Conservation (phyloP, 2,888 invertebrate species). For the Ochropleura leucogaster region DNA sequence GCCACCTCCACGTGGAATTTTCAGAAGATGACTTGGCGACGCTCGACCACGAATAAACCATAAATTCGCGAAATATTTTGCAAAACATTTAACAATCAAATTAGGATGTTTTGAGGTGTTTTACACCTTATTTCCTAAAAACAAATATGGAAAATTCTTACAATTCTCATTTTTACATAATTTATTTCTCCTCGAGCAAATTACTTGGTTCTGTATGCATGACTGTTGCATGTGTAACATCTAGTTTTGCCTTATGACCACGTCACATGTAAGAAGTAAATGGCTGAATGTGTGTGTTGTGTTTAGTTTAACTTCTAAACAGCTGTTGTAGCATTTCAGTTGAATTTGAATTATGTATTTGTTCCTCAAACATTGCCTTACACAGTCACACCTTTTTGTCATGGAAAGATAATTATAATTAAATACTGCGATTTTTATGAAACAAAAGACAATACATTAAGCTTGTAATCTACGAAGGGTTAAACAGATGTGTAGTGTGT, state of each 20-base stretch:
- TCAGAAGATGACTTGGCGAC: too few relatives aligned
- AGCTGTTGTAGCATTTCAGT: not conserved
- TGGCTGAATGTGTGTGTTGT: not conserved
- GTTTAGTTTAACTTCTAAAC: not conserved
- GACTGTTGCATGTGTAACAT: slow-evolving; percentile 22
- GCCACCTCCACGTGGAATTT: too few relatives aligned
- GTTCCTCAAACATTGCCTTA: not conserved
- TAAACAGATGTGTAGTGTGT: too few relatives aligned
- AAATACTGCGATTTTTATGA: too few relatives aligned
- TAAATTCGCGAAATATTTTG: too few relatives aligned
- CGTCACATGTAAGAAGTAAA: slow-evolving; percentile 16
- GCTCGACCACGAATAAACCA: too few relatives aligned
- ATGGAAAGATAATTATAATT: not conserved
- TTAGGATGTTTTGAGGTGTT: not conserved
- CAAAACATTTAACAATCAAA: not conserved
- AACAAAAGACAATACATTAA: too few relatives aligned
- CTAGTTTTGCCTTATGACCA: slow-evolving; percentile 5
- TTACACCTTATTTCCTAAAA: not conserved
- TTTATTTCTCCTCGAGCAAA: slow-evolving; percentile 15
- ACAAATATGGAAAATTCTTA: slow-evolving; percentile 4
- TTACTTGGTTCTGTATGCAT: slow-evolving; percentile 18
- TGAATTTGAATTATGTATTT: not conserved
- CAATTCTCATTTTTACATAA: not conserved
- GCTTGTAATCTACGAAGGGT: too few relatives aligned
- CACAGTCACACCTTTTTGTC: not conserved